Evolutionary conservation across 2,888 invertebrate genomes (phyloP).

Genomic region (Scaptomyza parva): DNA sequence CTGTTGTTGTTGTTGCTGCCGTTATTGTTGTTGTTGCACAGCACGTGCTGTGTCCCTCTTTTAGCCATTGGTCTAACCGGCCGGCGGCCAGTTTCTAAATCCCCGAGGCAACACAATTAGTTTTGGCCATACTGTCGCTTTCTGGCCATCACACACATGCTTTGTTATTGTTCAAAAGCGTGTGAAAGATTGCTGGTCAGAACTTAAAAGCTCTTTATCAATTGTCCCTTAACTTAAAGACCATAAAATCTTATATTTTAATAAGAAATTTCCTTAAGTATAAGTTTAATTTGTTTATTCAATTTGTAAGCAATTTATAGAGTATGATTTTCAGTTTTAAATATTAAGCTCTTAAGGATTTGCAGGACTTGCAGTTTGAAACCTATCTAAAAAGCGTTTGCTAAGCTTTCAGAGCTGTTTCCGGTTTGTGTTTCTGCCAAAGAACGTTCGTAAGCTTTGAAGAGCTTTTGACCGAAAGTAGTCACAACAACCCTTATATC

Average conservation of each 20-base stretch:
- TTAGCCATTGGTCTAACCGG: constrained; percentile 33
- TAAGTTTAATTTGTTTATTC: not conserved
- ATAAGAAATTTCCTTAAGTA: not conserved
- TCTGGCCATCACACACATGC: constrained; percentile 18
- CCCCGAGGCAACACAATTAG: constrained; percentile 36
- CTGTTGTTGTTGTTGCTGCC: constrained; percentile 24
- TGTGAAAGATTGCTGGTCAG: constrained; percentile 5
- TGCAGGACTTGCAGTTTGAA: not conserved
- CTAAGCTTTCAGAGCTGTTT: not conserved
- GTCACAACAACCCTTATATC: accelerated
- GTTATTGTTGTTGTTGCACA: constrained; percentile 24
- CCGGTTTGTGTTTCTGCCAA: not conserved
- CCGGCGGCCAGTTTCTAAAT: constrained; percentile 11
- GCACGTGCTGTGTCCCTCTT: constrained; percentile 46
- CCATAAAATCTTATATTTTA: not conserved
- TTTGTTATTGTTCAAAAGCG: constrained; percentile 3
- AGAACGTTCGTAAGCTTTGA: not conserved
- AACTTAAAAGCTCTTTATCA: not conserved
- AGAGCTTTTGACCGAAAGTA: not conserved
- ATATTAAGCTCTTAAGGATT: not conserved
- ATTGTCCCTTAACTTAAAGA: not conserved
- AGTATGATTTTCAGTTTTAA: not conserved
- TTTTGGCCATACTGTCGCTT: constrained; percentile 29
- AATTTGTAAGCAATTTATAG: not conserved
- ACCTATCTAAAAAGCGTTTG: not conserved